Evolutionary conservation across 1,140 invertebrate genomes (phyloP).

Genomic region (Hylyphantes graminicola): DNA sequence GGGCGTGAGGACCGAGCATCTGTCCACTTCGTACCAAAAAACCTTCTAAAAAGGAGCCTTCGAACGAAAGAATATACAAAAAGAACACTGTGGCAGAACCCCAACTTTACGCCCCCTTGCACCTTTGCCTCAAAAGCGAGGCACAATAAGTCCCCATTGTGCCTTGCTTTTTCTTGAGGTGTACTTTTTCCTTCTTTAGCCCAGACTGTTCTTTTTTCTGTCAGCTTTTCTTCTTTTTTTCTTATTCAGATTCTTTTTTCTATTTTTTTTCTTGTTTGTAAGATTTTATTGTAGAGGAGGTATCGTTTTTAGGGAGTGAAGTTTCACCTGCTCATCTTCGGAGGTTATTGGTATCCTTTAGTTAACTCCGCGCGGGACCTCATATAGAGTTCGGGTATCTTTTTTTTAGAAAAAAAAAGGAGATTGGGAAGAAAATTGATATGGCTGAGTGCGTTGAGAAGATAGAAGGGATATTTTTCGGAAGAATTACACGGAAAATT

Average conservation of each 20-base stretch:
- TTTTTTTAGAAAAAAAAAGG: background rate
- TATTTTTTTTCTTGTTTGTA: background rate
- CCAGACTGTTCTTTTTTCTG: constrained; percentile 21
- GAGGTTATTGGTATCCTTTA: constrained; percentile 1
- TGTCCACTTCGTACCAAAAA: constrained; percentile 10
- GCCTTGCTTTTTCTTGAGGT: constrained; percentile 22
- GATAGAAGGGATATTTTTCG: no score
- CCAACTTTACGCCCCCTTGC: constrained; percentile 42
- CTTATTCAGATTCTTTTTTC: constrained; percentile 14
- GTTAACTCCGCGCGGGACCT: constrained; percentile 1
- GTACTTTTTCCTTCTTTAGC: constrained; percentile 14
- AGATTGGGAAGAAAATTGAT: constrained; percentile 15
- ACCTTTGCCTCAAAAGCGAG: constrained; percentile 1
- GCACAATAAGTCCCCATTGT: constrained; percentile 33
- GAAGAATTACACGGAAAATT: no score
- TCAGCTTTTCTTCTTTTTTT: constrained; percentile 11
- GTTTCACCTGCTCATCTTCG: constrained; percentile 23
- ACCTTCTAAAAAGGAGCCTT: background rate
- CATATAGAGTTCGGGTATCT: background rate
- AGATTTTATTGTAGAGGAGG: constrained; percentile 2
- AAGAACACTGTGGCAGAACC: constrained; percentile 36
- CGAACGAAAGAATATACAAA: background rate
- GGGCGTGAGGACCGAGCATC: constrained; percentile 40
- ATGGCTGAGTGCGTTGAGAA: constrained; percentile 2
- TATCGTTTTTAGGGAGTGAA: constrained; percentile 2